Conservation (phyloP, 2,888 invertebrate species). For the Rotaria socialis region DNA sequence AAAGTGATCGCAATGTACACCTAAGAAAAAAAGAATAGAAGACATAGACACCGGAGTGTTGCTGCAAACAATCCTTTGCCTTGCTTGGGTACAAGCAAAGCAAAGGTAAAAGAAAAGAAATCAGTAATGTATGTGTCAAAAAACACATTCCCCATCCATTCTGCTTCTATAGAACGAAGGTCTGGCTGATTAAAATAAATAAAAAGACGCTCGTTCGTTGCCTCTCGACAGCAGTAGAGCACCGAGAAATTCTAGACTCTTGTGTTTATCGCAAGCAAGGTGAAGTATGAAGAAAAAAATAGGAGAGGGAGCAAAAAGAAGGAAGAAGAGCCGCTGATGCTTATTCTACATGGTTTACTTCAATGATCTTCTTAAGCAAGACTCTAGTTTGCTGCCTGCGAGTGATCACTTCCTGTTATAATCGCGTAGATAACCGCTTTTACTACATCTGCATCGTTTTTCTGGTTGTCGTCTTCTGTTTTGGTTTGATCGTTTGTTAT, state of each 20-base stretch:
- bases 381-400: background rate
- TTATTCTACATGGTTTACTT: background rate
- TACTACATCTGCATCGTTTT: background rate
- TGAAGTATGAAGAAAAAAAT: background rate
- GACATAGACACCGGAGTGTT: background rate
- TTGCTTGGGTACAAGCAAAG: background rate
- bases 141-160: background rate
- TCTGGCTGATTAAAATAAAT: constrained; percentile 7
- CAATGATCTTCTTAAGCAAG: background rate
- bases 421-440: background rate
- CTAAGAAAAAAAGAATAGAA: background rate
- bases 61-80: background rate
- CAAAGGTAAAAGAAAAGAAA: constrained; percentile 4
- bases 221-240: background rate
- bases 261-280: background rate
- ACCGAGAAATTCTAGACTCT: background rate
- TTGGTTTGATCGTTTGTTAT: background rate
- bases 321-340: background rate
- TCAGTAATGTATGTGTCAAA: background rate
- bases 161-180: background rate
- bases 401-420: constrained; percentile 11
- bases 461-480: background rate
- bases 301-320: background rate
- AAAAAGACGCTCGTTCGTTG: background rate
- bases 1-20: constrained; percentile 4